Evolutionary conservation across 2,797 vertebrate genomes (phyloP).

Genomic region (Anas capensis): DNA sequence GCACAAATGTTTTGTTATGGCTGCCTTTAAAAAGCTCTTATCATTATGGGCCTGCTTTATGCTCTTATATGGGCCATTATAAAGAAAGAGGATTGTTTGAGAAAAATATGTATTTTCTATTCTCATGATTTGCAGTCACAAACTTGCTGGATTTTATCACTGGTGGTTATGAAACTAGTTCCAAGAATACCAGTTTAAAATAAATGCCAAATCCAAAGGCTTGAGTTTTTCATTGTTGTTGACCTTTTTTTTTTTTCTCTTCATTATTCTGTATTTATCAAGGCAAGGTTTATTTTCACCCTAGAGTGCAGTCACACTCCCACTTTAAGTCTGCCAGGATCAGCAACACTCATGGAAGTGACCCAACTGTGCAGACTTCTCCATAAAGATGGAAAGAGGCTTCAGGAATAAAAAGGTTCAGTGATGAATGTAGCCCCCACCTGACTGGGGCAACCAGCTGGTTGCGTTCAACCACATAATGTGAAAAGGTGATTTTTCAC

Average conservation of each 20-base stretch:
- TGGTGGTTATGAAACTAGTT: neutral
- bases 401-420: neutral
- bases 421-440: neutral
- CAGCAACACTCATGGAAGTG: neutral
- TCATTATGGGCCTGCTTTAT: neutral
- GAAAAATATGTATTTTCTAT: neutral
- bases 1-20: neutral
- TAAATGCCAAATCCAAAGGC: neutral
- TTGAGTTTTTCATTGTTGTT: neutral
- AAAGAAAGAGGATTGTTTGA: rapidly evolving
- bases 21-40: neutral
- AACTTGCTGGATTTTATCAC: neutral
- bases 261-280: neutral
- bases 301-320: neutral
- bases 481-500: neutral
- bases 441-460: neutral
- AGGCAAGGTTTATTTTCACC: neutral
- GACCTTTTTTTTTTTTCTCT: neutral
- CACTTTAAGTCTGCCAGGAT: neutral
- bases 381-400: neutral
- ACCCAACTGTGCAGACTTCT: neutral
- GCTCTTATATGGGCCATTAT: neutral
- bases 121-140: neutral
- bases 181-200: neutral
- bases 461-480: neutral